Evolutionary conservation across 2,113 vertebrate genomes (phyloP), one percentile per base, ranked within the genome.

Genomic region (Arvicanthis niloticus): DNA sequence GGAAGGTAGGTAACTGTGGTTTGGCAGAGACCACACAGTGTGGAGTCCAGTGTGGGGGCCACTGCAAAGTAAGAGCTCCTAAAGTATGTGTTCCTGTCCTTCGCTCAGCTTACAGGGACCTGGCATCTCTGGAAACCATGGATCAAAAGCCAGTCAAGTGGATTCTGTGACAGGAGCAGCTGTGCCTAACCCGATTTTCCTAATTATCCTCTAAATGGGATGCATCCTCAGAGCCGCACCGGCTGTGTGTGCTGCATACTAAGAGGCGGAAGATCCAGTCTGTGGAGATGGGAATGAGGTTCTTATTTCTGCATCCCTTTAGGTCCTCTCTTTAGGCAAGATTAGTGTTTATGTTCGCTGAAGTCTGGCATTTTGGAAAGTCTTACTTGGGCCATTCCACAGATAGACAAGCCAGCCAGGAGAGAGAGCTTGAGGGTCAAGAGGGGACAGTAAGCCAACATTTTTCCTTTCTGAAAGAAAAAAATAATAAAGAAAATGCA

Each of bases 141-240:
- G 88, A 81, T 37, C 76, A 85, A 65, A 90, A n/a, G 58, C 76
- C 24, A 51, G 75, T 19, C 34, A 37, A 40, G 19, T 29, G 94
- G 37, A 48, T 91, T 51, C 94, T 45, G 7, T 48, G 9, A 40
- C 12, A 1, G 75, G 51, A 68, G 45, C 94, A 45, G n/a, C 58
- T 45, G n/a, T 26, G 60, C 0, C 2, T 16, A 42, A 29, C 6
- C 65, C 34, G 81, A 76, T 86, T 72, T 86, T 85, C 89, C 4
- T 58, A 70, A 84, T n/a, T 29, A 29, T 53, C 53, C 70, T 87
- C 42, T 37, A 22, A 6, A 67, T 17, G 73, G 8, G 13, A 40
- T 24, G 5, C 7, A n/a, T 7, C 22, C 0, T 45, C 9, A 0
- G 24, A 56, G 42, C 31, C 0, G 2, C 65, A 2, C 4, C 0